Percentiles rank a stretch among this genome's conserved stretches.
Evolutionary conservation across 2,113 vertebrate species (phyloP).

Genomic region (Chaetops frenatus): DNA sequence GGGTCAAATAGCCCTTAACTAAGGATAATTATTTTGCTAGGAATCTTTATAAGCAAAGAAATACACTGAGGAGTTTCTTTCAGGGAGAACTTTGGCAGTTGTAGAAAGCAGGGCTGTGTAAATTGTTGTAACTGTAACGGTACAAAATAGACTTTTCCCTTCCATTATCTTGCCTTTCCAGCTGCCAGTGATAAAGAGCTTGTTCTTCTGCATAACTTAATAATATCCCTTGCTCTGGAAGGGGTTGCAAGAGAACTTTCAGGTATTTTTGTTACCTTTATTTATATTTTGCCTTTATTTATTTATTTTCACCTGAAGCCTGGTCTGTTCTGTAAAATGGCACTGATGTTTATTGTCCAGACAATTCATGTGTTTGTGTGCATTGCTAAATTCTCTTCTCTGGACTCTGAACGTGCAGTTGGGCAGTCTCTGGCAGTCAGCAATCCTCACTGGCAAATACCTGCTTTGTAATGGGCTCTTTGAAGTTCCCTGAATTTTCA

Average conservation of each 20-base stretch:
- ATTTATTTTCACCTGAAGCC: not conserved
- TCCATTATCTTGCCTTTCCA: conserved; percentile 48
- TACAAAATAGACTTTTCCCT: not conserved
- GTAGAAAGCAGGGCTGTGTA: not conserved
- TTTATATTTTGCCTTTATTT: not conserved
- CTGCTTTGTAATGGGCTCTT: not conserved
- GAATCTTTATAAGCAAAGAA: not conserved
- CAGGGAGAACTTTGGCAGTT: not conserved
- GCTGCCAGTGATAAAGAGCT: not conserved
- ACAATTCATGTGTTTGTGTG: not conserved
- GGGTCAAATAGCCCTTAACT: not conserved
- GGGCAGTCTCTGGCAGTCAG: not conserved
- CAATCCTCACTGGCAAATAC: not conserved
- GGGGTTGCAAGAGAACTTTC: not conserved
- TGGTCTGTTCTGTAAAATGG: not conserved
- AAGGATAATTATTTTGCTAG: not conserved
- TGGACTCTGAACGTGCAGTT: not conserved
- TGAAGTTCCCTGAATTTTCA: not conserved
- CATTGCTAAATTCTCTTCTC: not conserved
- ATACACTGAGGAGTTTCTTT: not conserved
- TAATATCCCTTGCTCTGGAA: not conserved
- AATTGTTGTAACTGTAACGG: not conserved
- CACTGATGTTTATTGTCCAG: not conserved
- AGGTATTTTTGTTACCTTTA: not conserved
- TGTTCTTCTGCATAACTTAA: not conserved